These are phyloP conservation scores for Metacarcinus magister DNA, from an alignment of 2,888 invertebrate species.

Conservation along the genomic window DNA sequence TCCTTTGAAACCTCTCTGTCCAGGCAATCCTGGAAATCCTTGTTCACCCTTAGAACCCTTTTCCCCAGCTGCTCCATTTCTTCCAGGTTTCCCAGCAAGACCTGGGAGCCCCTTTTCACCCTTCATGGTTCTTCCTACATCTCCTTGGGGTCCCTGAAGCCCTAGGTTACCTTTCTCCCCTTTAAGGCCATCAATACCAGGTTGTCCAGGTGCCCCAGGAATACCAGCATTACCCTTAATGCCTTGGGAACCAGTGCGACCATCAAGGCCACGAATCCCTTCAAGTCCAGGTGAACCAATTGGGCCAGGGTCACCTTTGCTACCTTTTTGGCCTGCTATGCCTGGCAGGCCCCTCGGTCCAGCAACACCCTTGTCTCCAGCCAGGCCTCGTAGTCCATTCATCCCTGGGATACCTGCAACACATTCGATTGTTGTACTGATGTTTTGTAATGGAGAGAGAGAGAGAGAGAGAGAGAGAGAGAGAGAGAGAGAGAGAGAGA, in stretches of 20 bases:
- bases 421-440: not conserved
- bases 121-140: constrained; percentile 85
- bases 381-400: constrained; percentile 84
- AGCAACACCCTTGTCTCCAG: constrained; percentile 89
- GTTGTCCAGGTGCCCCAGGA: constrained; percentile 83
- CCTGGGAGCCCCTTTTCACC: constrained; percentile 96
- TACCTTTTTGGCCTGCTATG: constrained; percentile 88
- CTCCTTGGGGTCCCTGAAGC: constrained; percentile 79
- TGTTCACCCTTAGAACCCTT: constrained; percentile 83
- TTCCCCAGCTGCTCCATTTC: constrained; percentile 83
- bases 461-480: no score
- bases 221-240: constrained; percentile 86
- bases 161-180: constrained; percentile 83
- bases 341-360: constrained; percentile 88
- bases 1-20: constrained; percentile 83
- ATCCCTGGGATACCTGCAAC: constrained; percentile 88
- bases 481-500: no score
- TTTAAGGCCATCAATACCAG: constrained; percentile 83
- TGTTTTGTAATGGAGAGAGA: not conserved
- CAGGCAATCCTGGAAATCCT: constrained; percentile 83
- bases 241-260: constrained; percentile 90
- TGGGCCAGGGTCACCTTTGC: constrained; percentile 88
- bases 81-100: constrained; percentile 88
- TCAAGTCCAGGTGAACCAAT: constrained; percentile 82
- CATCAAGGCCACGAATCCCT: constrained; percentile 89